Evolutionary conservation across 2,888 invertebrate species (phyloP).

Genomic region (Azorinus chamasolen): DNA sequence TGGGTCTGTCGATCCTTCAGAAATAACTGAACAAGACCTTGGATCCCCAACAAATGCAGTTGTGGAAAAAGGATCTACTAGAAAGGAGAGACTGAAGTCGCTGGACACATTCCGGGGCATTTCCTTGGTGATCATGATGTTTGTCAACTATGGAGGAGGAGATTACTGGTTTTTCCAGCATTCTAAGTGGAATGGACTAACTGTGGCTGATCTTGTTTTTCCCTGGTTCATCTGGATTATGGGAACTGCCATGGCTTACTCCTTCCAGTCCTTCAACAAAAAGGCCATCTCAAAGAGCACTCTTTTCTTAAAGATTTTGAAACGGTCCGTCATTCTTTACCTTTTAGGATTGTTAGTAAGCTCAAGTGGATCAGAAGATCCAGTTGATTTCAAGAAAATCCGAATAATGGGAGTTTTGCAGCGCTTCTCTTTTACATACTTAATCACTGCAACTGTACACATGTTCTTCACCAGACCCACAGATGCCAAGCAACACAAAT

Average conservation of each 20-base stretch:
- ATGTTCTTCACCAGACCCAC: slow-evolving; percentile 82
- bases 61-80: slow-evolving; percentile 61
- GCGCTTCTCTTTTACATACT: slow-evolving; percentile 94
- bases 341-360: slow-evolving; percentile 84
- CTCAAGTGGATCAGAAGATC: slow-evolving; percentile 69
- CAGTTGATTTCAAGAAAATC: slow-evolving; percentile 86
- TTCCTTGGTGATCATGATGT: slow-evolving; percentile 91
- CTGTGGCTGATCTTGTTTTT: slow-evolving; percentile 76
- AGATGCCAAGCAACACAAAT: slow-evolving; percentile 60
- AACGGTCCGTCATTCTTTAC: slow-evolving; percentile 85
- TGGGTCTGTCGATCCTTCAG: slow-evolving; percentile 32
- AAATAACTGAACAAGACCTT: slow-evolving; percentile 73
- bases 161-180: slow-evolving; percentile 93
- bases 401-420: slow-evolving; percentile 97
- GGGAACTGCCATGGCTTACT: slow-evolving; percentile 97
- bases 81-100: slow-evolving; percentile 81
- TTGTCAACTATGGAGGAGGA: slow-evolving; percentile 95
- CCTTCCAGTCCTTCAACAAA: slow-evolving; percentile 91
- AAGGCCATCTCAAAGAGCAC: slow-evolving; percentile 86
- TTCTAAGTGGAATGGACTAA: slow-evolving; percentile 90
- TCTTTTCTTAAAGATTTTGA: slow-evolving; percentile 85
- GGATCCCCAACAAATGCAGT: slow-evolving; percentile 73
- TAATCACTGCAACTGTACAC: slow-evolving; percentile 90
- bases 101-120: slow-evolving; percentile 86
- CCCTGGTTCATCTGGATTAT: slow-evolving; percentile 96